Evolutionary conservation across 2,797 vertebrate genomes (phyloP).

Genomic region (Peromyscus attwateri): DNA sequence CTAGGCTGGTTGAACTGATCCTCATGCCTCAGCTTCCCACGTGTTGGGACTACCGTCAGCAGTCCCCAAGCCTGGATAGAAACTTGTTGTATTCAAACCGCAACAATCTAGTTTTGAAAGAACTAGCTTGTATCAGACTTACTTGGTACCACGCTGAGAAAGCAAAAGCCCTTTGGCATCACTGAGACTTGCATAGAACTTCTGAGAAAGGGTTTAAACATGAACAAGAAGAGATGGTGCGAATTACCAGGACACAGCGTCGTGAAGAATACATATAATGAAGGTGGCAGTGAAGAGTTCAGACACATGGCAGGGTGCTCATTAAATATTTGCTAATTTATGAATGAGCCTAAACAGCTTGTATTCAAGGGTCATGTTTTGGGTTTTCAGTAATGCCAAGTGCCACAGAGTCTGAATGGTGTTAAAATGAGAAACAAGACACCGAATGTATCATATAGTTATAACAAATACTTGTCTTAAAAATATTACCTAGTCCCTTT

Average conservation of each 20-base stretch:
- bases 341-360: background rate
- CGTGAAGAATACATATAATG: background rate
- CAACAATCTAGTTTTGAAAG: conserved; percentile 18
- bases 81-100: conserved; percentile 19
- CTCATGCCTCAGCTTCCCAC: background rate
- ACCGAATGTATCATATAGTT: background rate
- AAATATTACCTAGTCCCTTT: background rate
- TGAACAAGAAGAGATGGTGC: background rate
- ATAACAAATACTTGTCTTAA: background rate
- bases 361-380: background rate
- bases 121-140: background rate
- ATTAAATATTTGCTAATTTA: background rate
- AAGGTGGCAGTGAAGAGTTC: background rate
- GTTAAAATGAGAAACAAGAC: background rate
- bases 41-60: background rate
- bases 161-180: background rate
- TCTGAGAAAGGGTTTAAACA: background rate
- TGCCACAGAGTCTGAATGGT: background rate
- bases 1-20: background rate
- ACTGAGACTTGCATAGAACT: background rate
- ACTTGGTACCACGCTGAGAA: background rate
- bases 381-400: too few species aligned
- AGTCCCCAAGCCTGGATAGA: background rate
- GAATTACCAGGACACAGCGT: background rate
- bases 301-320: background rate